Conservation (phyloP, 2,888 invertebrate genomes). For the Sphaeridia pumilis region DNA sequence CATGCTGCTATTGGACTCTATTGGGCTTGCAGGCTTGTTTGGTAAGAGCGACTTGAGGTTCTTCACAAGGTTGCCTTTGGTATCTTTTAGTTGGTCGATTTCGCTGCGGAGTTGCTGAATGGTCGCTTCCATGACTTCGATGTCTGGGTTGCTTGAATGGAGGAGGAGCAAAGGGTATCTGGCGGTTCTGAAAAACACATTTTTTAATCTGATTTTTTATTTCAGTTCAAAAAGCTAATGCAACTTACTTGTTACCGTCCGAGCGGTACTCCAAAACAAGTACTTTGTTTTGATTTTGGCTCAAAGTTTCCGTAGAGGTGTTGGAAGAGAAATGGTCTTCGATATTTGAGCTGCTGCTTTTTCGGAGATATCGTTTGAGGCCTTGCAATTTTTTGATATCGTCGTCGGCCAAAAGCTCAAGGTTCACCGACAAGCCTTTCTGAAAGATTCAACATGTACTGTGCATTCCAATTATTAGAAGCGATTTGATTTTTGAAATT, state of each 20-base stretch:
- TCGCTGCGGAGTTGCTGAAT: slow-evolving; percentile 44
- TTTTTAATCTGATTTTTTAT: no score
- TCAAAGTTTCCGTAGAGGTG: neutral
- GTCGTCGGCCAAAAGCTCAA: slow-evolving; percentile 46
- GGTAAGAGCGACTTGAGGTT: slow-evolving; percentile 37
- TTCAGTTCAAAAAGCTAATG: no score
- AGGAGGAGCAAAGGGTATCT: slow-evolving; percentile 47
- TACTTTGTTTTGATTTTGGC: neutral
- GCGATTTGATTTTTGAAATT: no score
- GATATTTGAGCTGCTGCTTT: neutral
- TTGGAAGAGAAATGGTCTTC: neutral
- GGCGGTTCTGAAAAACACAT: slow-evolving; percentile 39
- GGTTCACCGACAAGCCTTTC: slow-evolving; percentile 45
- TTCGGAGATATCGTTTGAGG: slow-evolving; percentile 29
- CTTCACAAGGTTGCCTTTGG: slow-evolving; percentile 26
- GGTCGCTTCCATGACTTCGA: slow-evolving; percentile 44
- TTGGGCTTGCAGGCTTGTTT: neutral
- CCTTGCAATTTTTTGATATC: slow-evolving; percentile 40
- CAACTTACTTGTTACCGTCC: no score
- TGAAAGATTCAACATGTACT: no score
- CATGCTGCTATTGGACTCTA: neutral
- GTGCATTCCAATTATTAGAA: no score
- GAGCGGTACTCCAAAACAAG: no score
- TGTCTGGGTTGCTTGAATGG: slow-evolving; percentile 47
- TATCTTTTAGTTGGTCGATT: slow-evolving; percentile 35